phyloP scores from a whole-genome alignment of 1,140 invertebrate genomes.

The Apis dorsata region DNA sequence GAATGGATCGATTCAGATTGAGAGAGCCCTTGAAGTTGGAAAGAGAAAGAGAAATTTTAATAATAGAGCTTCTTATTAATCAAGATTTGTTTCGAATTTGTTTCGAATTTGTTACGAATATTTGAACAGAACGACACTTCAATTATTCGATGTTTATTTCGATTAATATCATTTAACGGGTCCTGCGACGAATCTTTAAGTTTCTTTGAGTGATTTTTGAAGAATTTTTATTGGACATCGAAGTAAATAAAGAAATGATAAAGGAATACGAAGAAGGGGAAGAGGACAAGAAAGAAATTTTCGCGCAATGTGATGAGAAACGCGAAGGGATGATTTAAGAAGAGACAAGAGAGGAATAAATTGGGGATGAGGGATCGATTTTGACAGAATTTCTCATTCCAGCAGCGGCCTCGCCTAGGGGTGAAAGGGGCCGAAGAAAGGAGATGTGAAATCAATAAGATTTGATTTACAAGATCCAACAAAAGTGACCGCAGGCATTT shows the following conservation, averaged over 20 bases:
- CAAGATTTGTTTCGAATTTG: too few species aligned
- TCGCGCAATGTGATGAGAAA: neutral
- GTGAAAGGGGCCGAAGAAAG: constrained; percentile 10
- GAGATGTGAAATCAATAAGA: constrained; percentile 60
- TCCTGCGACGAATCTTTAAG: too few species aligned
- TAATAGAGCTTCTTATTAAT: too few species aligned
- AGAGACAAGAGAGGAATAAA: neutral
- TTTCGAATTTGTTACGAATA: too few species aligned
- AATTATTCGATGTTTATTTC: too few species aligned
- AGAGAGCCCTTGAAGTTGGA: too few species aligned
- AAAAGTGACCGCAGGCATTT: constrained; percentile 60
- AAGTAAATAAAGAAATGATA: neutral
- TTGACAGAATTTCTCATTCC: constrained; percentile 6
- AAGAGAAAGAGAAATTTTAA: too few species aligned
- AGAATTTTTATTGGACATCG: too few species aligned
- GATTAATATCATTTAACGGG: too few species aligned
- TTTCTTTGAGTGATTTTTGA: too few species aligned
- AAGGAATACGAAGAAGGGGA: neutral
- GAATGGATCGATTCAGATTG: too few species aligned
- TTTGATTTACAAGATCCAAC: constrained; percentile 65
- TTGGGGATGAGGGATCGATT: neutral
- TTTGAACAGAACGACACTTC: too few species aligned
- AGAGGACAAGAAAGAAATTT: neutral
- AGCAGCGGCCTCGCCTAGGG: constrained; percentile 7
- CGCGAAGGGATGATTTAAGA: neutral